Conservation (phyloP, 2,797 vertebrate species). For the Aselliscus stoliczkanus region DNA sequence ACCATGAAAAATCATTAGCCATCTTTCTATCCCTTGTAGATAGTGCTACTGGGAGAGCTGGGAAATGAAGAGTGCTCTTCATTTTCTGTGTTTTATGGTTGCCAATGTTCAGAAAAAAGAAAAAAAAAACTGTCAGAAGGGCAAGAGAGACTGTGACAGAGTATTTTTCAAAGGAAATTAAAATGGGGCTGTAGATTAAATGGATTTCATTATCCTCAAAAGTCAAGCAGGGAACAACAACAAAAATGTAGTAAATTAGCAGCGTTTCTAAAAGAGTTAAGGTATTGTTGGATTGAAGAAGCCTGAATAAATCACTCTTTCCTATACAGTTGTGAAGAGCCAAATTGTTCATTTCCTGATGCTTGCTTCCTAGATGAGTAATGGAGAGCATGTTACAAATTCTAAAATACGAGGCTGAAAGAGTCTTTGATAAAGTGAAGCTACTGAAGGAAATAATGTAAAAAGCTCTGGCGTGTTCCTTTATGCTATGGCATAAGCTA, state of each 20-base stretch:
- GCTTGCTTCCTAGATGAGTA: not conserved
- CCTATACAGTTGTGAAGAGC: not conserved
- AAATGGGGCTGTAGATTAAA: not conserved
- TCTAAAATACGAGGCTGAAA: not conserved
- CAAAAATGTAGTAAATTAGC: not conserved
- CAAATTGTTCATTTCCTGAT: constrained; percentile 6
- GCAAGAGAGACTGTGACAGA: not conserved
- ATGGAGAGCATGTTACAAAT: not conserved
- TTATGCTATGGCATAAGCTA: not conserved
- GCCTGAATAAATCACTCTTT: not conserved
- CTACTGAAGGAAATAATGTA: not conserved
- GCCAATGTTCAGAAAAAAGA: not conserved
- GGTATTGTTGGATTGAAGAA: not conserved
- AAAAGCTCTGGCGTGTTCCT: not conserved
- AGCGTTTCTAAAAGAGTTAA: not conserved
- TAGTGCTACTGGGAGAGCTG: not conserved
- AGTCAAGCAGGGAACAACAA: not conserved
- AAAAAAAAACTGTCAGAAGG: not conserved
- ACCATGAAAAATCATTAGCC: not conserved
- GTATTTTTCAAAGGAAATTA: not conserved
- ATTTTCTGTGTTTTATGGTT: not conserved
- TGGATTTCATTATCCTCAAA: not conserved
- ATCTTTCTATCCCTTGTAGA: not conserved
- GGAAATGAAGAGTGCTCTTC: not conserved
- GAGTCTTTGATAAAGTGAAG: not conserved